phyloP scores from a whole-genome alignment of 2,113 vertebrate genomes.

The Anas platyrhynchos region DNA sequence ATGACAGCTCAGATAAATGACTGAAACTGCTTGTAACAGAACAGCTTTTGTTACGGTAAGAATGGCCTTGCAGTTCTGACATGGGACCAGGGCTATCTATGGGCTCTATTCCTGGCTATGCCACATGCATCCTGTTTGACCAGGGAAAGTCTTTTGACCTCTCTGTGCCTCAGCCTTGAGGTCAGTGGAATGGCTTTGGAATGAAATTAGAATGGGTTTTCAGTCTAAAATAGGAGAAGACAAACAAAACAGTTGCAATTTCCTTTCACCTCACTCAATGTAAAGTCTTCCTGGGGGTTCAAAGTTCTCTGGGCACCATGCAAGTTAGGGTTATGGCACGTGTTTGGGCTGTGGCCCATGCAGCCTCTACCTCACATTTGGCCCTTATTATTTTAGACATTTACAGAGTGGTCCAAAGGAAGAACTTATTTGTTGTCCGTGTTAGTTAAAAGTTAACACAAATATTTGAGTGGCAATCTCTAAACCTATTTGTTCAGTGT shows the following conservation, averaged over 20 bases:
- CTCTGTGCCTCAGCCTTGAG: background rate
- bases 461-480: background rate
- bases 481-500: background rate
- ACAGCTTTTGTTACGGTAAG: background rate
- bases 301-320: background rate
- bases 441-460: background rate
- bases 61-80: background rate
- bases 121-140: constrained; percentile 16
- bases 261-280: background rate
- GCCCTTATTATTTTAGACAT: background rate
- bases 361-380: background rate
- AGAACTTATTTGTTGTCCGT: background rate
- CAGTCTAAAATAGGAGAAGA: constrained; percentile 42
- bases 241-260: constrained; percentile 33
- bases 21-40: background rate
- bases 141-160: background rate
- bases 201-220: background rate
- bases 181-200: background rate
- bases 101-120: background rate
- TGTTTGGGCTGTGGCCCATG: background rate
- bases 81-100: background rate
- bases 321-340: background rate
- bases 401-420: background rate
- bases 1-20: background rate
- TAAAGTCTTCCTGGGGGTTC: background rate